phyloP scores from a whole-genome alignment of 2,888 invertebrate genomes.

The Cataglyphis cursor region DNA sequence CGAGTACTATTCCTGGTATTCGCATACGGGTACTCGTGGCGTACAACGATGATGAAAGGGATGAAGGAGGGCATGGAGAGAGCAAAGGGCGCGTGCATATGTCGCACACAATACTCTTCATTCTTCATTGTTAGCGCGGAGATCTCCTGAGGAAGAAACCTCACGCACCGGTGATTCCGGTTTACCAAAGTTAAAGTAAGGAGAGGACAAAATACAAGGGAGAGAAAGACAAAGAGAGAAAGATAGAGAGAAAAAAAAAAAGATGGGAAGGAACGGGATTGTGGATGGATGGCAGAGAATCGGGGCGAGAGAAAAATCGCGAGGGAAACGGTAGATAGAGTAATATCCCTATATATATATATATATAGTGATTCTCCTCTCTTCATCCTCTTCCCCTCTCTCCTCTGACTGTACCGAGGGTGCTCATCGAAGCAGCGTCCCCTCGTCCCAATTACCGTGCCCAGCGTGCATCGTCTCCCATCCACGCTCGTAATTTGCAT shows the following conservation, averaged over 20 bases:
- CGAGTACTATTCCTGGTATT: slow-evolving; percentile 72
- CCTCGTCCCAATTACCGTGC: slow-evolving; percentile 77
- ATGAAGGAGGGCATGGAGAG: slow-evolving; percentile 18
- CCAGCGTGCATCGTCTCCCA: slow-evolving; percentile 68
- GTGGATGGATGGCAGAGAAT: slow-evolving; percentile 10
- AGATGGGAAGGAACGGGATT: slow-evolving; percentile 50
- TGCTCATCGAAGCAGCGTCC: slow-evolving; percentile 63
- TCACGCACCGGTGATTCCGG: slow-evolving; percentile 67
- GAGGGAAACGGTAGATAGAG: slow-evolving; percentile 40
- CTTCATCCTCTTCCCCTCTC: slow-evolving; percentile 50
- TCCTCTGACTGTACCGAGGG: background rate
- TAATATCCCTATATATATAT: slow-evolving; percentile 18
- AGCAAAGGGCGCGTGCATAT: slow-evolving; percentile 68
- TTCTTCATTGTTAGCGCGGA: slow-evolving; percentile 63
- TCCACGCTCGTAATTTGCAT: slow-evolving; percentile 75
- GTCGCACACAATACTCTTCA: slow-evolving; percentile 62
- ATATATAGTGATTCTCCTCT: background rate
- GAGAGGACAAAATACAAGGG: background rate
- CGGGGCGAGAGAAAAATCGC: slow-evolving; percentile 39
- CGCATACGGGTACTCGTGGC: slow-evolving; percentile 46
- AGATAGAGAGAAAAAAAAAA: slow-evolving; percentile 16
- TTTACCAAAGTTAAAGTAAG: slow-evolving; percentile 58
- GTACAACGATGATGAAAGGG: slow-evolving; percentile 5
- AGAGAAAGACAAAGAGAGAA: slow-evolving; percentile 1
- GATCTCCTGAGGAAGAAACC: slow-evolving; percentile 51